phyloP scores from a whole-genome alignment of 2,113 vertebrate genomes.

The Leuciscus idus region DNA sequence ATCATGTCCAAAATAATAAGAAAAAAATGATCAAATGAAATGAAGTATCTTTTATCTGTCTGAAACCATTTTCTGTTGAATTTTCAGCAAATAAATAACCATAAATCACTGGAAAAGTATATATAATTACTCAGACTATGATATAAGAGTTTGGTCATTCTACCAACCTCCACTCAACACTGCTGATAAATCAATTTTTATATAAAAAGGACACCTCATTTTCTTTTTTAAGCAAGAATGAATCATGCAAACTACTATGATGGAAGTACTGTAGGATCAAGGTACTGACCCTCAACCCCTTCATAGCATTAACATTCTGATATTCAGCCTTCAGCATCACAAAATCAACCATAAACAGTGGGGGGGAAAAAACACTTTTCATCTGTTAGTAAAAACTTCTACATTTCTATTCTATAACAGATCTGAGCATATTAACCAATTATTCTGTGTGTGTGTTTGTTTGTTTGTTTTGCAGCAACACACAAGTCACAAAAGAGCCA shows the following conservation, averaged over 20 bases:
- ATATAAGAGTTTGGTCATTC: conserved; percentile 5
- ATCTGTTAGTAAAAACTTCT: background rate
- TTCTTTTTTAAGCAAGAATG: background rate
- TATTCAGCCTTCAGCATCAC: background rate
- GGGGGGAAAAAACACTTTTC: background rate
- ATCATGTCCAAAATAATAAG: background rate
- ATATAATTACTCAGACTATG: conserved; percentile 3
- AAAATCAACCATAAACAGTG: background rate
- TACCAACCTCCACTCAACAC: background rate
- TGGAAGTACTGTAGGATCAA: background rate
- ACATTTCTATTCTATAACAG: background rate
- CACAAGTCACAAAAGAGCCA: too few relatives aligned
- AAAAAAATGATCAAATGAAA: background rate
- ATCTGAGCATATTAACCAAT: too few relatives aligned
- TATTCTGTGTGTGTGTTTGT: too few relatives aligned
- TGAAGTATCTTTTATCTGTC: background rate
- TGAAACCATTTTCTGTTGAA: background rate
- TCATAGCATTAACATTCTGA: background rate
- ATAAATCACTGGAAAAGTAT: background rate
- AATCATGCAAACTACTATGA: conserved; percentile 11
- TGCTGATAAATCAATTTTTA: background rate
- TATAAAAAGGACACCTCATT: background rate
- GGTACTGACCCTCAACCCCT: background rate
- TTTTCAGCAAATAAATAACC: background rate
- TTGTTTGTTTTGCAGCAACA: too few relatives aligned